These are phyloP conservation scores for Sterna hirundo DNA, from an alignment of 2,113 vertebrate species.

Conservation along the genomic window DNA sequence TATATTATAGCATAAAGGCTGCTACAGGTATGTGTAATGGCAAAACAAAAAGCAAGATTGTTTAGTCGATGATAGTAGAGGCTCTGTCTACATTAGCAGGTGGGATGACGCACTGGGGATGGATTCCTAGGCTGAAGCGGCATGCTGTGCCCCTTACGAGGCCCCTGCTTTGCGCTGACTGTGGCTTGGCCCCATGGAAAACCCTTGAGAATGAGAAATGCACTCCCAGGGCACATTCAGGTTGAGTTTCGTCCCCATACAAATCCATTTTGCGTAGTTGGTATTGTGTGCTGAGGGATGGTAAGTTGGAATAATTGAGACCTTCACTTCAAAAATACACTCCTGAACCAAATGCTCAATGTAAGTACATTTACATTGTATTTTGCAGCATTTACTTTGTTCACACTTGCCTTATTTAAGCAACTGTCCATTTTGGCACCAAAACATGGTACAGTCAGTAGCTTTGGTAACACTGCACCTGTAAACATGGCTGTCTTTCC, in stretches of 20 bases:
- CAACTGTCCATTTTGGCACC: neutral
- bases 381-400: neutral
- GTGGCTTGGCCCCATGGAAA: neutral
- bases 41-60: neutral
- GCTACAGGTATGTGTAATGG: neutral
- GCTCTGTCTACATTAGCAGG: neutral
- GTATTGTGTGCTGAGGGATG: neutral
- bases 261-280: neutral
- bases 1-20: neutral
- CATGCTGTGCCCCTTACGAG: neutral
- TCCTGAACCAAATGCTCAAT: neutral
- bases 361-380: neutral
- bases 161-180: neutral
- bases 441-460: neutral
- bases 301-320: neutral
- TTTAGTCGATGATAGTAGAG: neutral
- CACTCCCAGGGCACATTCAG: rapidly evolving
- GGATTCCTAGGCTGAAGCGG: neutral
- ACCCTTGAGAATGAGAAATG: neutral
- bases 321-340: neutral
- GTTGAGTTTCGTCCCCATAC: neutral
- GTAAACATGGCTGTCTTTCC: neutral
- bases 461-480: neutral
- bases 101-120: neutral
- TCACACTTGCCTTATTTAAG: neutral